Evolutionary conservation across 2,888 invertebrate species (phyloP).

Genomic region (Catonia carolina): DNA sequence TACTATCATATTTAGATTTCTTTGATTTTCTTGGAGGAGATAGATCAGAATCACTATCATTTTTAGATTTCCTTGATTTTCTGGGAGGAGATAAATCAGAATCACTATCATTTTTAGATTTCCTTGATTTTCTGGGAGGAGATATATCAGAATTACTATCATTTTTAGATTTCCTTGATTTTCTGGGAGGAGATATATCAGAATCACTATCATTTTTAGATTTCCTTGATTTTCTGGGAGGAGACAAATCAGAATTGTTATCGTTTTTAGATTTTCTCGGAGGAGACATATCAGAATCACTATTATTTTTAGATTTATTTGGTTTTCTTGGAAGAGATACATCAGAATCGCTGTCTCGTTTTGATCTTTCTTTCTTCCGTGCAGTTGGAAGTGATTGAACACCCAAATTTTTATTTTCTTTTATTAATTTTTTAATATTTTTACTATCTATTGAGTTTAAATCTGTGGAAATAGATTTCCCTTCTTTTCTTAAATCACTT

Average conservation of each 20-base stretch:
- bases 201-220: constrained; percentile 29
- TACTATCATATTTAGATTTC: not conserved
- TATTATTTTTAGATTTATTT: constrained; percentile 21
- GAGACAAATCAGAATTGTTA: constrained; percentile 35
- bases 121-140: too few relatives aligned
- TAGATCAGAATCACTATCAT: constrained; percentile 39
- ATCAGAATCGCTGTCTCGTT: constrained; percentile 31
- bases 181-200: constrained; percentile 35
- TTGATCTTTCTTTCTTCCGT: too few relatives aligned
- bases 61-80: not conserved
- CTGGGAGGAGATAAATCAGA: constrained; percentile 32
- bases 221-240: constrained; percentile 22
- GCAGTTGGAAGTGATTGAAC: too few relatives aligned
- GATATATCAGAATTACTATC: too few relatives aligned
- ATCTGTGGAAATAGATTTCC: too few relatives aligned
- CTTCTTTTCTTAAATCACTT: not conserved
- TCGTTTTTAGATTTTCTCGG: constrained; percentile 27
- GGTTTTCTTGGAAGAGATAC: constrained; percentile 26
- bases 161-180: constrained; percentile 21
- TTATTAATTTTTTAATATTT: constrained; percentile 25
- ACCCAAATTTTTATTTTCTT: too few relatives aligned
- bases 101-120: constrained; percentile 11
- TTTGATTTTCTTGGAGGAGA: constrained; percentile 40
- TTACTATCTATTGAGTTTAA: too few relatives aligned
- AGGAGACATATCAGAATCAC: constrained; percentile 36